Percentiles rank a stretch among this genome's conserved stretches.
Conservation (phyloP, 2,797 vertebrate genomes). For the Yasuhikotakia modesta region DNA sequence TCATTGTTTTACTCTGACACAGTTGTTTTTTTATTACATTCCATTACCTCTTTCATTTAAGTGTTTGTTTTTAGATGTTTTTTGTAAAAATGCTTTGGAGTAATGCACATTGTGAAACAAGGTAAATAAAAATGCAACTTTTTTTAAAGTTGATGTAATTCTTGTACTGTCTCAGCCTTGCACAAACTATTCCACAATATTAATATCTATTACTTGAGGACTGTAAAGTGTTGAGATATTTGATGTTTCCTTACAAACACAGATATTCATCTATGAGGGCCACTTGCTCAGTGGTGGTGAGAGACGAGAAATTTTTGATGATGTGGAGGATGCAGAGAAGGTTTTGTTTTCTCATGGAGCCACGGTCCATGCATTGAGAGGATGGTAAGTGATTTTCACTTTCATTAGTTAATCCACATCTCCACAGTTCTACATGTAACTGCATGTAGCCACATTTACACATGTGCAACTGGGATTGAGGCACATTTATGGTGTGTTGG, state of each 20-base stretch:
- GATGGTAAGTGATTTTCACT: constrained; percentile 79
- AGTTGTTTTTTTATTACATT: too few species aligned
- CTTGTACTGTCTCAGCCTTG: not conserved
- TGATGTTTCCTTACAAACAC: constrained; percentile 63
- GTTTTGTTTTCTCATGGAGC: constrained; percentile 75
- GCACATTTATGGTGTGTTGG: too few species aligned
- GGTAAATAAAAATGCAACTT: too few species aligned
- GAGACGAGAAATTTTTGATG: constrained; percentile 76
- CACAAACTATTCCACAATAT: not conserved
- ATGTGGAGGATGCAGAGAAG: constrained; percentile 73
- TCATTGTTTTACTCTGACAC: too few species aligned
- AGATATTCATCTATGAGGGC: constrained; percentile 81
- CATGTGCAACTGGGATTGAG: not conserved
- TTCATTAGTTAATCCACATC: not conserved
- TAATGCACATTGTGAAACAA: too few species aligned
- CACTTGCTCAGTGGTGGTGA: constrained; percentile 70
- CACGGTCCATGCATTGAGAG: constrained; percentile 79
- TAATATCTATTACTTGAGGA: too few species aligned
- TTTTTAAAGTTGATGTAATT: not conserved
- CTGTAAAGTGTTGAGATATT: not conserved
- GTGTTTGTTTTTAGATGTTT: too few species aligned
- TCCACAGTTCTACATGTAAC: not conserved
- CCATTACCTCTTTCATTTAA: too few species aligned
- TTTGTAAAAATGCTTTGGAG: too few species aligned
- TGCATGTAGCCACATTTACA: not conserved